phyloP scores from a whole-genome alignment of 2,888 invertebrate genomes.

The Heliconius cydno region DNA sequence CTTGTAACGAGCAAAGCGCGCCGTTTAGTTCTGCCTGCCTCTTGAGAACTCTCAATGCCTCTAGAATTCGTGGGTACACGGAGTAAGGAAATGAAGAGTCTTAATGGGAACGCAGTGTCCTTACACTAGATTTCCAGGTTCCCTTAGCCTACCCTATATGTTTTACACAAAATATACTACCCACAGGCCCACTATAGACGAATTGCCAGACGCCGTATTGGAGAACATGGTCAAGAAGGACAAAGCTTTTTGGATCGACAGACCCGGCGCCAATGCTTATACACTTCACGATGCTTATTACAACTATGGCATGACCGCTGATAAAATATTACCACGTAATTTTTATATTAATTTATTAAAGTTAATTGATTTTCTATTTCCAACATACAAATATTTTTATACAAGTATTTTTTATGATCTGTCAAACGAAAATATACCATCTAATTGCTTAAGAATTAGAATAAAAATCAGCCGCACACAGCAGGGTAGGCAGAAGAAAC shows the following conservation, averaged over 20 bases:
- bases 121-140: too few relatives aligned
- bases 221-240: conserved; percentile 76
- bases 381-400: neutral
- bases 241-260: conserved; percentile 82
- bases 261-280: conserved; percentile 81
- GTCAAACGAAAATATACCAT: neutral
- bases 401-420: neutral
- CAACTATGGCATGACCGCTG: conserved; percentile 69
- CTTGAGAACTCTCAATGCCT: too few relatives aligned
- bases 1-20: too few relatives aligned
- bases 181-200: conserved; percentile 69
- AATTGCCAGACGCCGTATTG: conserved; percentile 73
- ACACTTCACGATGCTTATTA: conserved; percentile 77
- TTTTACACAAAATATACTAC: conserved; percentile 38
- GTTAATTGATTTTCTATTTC: neutral
- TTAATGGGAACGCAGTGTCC: too few relatives aligned
- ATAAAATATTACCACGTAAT: conserved; percentile 63
- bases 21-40: too few relatives aligned
- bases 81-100: too few relatives aligned
- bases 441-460: too few relatives aligned
- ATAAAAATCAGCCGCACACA: too few relatives aligned
- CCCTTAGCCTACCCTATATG: conserved; percentile 4
- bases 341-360: neutral
- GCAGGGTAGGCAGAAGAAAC: too few relatives aligned
- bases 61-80: too few relatives aligned